Percentiles rank a stretch among this genome's conserved stretches.
Evolutionary conservation across 2,797 vertebrate species (phyloP).

Genomic region (Lagocephalus sceleratus): DNA sequence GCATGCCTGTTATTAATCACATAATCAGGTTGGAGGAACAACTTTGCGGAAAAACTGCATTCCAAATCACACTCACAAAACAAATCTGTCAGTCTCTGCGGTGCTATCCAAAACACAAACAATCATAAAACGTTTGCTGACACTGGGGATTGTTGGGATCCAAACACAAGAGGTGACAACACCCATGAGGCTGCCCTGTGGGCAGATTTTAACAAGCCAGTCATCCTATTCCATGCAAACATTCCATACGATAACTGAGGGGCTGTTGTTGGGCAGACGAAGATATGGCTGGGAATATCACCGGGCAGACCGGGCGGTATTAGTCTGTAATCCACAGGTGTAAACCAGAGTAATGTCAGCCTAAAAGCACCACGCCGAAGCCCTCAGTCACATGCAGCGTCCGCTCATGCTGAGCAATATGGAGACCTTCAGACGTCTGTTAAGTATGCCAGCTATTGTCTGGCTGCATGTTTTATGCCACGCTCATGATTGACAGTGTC

Average conservation of each 20-base stretch:
- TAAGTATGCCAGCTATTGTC: constrained; percentile 75
- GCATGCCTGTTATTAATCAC: constrained; percentile 30
- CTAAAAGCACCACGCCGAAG: constrained; percentile 31
- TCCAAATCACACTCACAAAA: constrained; percentile 42
- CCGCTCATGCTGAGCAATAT: constrained; percentile 48
- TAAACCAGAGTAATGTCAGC: constrained; percentile 35
- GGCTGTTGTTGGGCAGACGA: constrained; percentile 8
- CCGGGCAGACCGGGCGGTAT: constrained; percentile 17
- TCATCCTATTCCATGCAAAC: constrained; percentile 27
- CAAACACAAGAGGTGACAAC: constrained; percentile 24
- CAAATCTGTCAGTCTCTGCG: constrained; percentile 46
- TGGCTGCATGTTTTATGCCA: constrained; percentile 65
- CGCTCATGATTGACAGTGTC: constrained; percentile 73
- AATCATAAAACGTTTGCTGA: neutral
- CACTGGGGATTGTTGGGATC: constrained; percentile 22
- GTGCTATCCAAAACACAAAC: constrained; percentile 32
- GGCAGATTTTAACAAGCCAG: constrained; percentile 22
- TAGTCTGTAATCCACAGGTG: constrained; percentile 39
- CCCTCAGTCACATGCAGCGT: constrained; percentile 52
- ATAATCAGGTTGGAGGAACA: constrained; percentile 35
- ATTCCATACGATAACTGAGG: constrained; percentile 16
- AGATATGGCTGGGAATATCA: neutral
- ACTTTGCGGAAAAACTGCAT: constrained; percentile 42
- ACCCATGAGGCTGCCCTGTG: constrained; percentile 21
- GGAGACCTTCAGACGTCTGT: constrained; percentile 59